Conservation (phyloP, 2,888 invertebrate genomes). For the Acleris holmiana region DNA sequence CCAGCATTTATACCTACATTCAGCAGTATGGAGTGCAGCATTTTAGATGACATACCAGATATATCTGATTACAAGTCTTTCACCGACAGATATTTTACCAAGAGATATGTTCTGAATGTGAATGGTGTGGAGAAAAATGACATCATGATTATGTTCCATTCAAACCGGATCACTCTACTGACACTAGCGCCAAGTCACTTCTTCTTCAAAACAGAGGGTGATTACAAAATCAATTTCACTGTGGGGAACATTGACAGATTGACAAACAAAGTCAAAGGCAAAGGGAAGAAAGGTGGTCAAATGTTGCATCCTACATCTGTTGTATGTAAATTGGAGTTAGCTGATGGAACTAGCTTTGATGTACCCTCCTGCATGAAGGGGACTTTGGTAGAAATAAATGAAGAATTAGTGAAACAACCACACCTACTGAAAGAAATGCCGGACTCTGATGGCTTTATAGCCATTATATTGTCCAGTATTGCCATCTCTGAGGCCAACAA, state of each 20-base stretch:
- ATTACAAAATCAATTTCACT: conserved; percentile 87
- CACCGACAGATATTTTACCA: conserved; percentile 90
- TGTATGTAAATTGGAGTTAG: conserved; percentile 89
- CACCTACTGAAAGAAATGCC: conserved; percentile 86
- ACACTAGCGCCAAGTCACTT: conserved; percentile 92
- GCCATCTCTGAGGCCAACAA: conserved; percentile 87
- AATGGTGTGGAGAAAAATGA: conserved; percentile 85
- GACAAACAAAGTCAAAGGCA: conserved; percentile 92
- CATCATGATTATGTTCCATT: conserved; percentile 91
- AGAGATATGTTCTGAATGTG: conserved; percentile 86
- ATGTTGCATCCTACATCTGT: conserved; percentile 87
- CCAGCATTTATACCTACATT: conserved; percentile 27
- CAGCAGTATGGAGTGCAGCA: conserved; percentile 67
- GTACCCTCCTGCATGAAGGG: conserved; percentile 91
- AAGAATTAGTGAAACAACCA: conserved; percentile 86
- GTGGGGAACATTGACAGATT: conserved; percentile 88
- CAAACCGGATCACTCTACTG: conserved; percentile 92
- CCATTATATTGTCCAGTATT: conserved; percentile 91
- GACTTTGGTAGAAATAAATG: conserved; percentile 91
- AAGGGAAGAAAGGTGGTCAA: conserved; percentile 95
- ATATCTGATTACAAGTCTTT: conserved; percentile 84
- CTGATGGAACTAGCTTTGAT: conserved; percentile 86
- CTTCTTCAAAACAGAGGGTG: conserved; percentile 85
- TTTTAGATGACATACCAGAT: conserved; percentile 86
- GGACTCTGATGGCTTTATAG: conserved; percentile 90